These are phyloP conservation scores for Rafetus swinhoei DNA, from an alignment of 2,113 vertebrate species.

Conservation along the genomic window DNA sequence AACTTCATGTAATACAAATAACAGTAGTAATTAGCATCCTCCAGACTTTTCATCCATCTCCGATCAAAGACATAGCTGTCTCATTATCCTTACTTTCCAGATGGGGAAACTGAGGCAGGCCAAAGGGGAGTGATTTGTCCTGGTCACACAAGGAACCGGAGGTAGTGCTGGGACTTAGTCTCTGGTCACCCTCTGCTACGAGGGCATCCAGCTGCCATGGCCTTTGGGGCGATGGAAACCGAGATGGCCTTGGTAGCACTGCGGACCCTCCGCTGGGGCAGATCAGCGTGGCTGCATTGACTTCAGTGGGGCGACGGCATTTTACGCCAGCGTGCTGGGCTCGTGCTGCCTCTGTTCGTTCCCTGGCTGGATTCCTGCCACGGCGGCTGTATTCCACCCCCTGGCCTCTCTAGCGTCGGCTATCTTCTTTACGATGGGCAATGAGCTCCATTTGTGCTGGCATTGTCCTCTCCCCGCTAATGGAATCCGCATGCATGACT, in stretches of 20 bases:
- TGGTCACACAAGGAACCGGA: not conserved
- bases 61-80: not conserved
- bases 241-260: not conserved
- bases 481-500: conserved; percentile 19
- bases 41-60: not conserved
- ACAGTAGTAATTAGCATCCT: not conserved
- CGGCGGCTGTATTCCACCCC: not conserved
- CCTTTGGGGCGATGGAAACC: not conserved
- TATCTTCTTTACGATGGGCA: not conserved
- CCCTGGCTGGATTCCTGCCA: not conserved
- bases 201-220: not conserved
- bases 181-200: not conserved
- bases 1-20: conserved; percentile 52
- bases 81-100: not conserved
- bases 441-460: not conserved
- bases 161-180: not conserved
- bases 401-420: not conserved
- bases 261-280: not conserved
- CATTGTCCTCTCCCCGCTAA: not conserved
- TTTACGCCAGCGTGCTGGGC: not conserved
- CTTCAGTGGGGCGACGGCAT: not conserved
- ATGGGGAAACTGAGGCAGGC: not conserved
- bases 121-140: not conserved
- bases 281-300: not conserved
- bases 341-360: not conserved